Conservation (phyloP, 2,113 vertebrate species). For the Dicentrarchus labrax region DNA sequence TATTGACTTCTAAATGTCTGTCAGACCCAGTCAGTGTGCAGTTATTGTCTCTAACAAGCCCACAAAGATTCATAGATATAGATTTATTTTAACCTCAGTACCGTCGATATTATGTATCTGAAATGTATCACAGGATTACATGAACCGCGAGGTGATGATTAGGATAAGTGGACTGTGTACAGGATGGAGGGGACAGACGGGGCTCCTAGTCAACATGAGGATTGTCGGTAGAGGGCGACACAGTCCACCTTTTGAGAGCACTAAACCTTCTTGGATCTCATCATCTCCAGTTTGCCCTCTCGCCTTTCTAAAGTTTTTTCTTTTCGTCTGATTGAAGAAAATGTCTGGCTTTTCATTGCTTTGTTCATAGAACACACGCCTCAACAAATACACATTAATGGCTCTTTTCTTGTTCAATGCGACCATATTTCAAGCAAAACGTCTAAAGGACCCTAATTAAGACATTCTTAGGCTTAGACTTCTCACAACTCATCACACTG, state of each 20-base stretch:
- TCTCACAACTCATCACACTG: slow-evolving; percentile 12
- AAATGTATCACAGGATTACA: not conserved
- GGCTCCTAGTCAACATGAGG: not conserved
- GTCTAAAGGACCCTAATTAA: not conserved
- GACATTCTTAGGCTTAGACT: not conserved
- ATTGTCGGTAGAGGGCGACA: slow-evolving; percentile 78
- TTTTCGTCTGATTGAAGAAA: not conserved
- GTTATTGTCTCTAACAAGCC: not conserved
- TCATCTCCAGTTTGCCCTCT: not conserved
- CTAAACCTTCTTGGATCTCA: not conserved
- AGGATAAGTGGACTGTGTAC: too few species aligned
- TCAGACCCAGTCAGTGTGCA: not conserved
- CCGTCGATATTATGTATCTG: not conserved
- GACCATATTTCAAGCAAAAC: not conserved
- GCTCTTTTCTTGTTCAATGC: not conserved
- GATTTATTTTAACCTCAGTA: too few species aligned
- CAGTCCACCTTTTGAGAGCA: slow-evolving; percentile 59
- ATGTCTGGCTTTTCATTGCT: not conserved
- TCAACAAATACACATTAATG: not conserved
- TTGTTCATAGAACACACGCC: too few species aligned
- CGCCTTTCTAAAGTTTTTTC: not conserved
- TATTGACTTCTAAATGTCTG: not conserved
- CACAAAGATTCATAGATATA: not conserved
- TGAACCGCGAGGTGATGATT: too few species aligned
- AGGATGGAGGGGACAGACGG: not conserved